Percentiles rank a stretch among this genome's conserved stretches.
These are phyloP conservation scores for Cyprinodon diabolis DNA, from an alignment of 2,797 vertebrate genomes.

Conservation along the genomic window DNA sequence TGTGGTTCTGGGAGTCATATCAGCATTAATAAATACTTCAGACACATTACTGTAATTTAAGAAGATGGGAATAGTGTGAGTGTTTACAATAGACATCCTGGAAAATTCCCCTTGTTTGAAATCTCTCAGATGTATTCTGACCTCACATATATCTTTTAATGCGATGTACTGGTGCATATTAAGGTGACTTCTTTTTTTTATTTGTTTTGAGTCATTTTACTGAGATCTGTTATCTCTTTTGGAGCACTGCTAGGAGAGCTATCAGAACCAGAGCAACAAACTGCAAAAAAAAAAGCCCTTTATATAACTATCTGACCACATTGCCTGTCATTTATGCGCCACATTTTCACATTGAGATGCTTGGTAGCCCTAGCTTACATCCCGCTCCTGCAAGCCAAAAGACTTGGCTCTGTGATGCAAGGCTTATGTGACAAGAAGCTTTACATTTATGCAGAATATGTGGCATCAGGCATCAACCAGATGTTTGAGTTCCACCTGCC, in stretches of 20 bases:
- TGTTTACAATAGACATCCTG: slow-evolving; percentile 25
- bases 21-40: slow-evolving; percentile 20
- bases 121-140: slow-evolving; percentile 39
- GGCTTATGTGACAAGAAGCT: slow-evolving; percentile 59
- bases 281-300: slow-evolving; percentile 62
- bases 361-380: slow-evolving; percentile 59
- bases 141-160: slow-evolving; percentile 43
- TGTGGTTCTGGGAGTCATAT: slow-evolving; percentile 31
- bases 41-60: slow-evolving; percentile 19
- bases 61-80: slow-evolving; percentile 1
- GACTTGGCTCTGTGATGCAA: slow-evolving; percentile 58
- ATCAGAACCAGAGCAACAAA: slow-evolving; percentile 52
- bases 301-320: slow-evolving; percentile 71
- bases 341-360: slow-evolving; percentile 62
- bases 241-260: slow-evolving; percentile 42
- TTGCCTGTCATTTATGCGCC: slow-evolving; percentile 67
- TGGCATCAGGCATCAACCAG: slow-evolving; percentile 65
- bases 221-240: slow-evolving; percentile 53
- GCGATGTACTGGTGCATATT: slow-evolving; percentile 45
- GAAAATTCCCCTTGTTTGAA: slow-evolving; percentile 24
- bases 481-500: slow-evolving; percentile 73
- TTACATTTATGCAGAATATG: slow-evolving; percentile 47
- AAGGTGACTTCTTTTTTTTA: slow-evolving; percentile 43
- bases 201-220: slow-evolving; percentile 4
- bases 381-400: slow-evolving; percentile 61